Conservation (phyloP, 2,888 invertebrate species). For the Cecidostiba fungosa region DNA sequence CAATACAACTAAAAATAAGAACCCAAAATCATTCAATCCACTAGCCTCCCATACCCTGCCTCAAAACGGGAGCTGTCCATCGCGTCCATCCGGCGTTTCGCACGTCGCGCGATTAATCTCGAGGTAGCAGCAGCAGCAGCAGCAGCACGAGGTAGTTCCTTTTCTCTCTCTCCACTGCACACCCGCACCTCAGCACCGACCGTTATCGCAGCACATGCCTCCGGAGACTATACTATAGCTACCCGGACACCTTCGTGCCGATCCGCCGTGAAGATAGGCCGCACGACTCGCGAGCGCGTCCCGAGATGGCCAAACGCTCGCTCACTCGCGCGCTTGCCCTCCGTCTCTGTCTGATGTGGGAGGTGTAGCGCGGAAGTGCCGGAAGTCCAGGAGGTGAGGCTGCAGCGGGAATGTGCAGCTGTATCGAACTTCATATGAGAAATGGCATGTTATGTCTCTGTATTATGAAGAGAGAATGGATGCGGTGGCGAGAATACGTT, state of each 20-base stretch:
- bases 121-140: neutral
- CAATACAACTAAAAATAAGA: too few relatives aligned
- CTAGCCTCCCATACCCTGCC: too few relatives aligned
- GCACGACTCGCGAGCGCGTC: too few relatives aligned
- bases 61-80: conserved; percentile 67
- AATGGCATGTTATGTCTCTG: neutral
- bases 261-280: conserved; percentile 68
- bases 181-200: conserved; percentile 23
- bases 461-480: neutral
- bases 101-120: conserved; percentile 5
- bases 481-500: neutral
- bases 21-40: neutral
- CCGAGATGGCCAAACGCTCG: conserved; percentile 5
- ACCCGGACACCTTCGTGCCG: conserved; percentile 68
- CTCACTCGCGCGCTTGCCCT: neutral
- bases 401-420: neutral
- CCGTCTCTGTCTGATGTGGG: conserved; percentile 13
- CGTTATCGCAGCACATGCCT: conserved; percentile 63
- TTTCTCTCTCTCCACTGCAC: neutral
- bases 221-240: neutral
- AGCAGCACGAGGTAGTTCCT: neutral
- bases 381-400: conserved; percentile 20
- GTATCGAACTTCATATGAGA: neutral
- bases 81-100: conserved; percentile 30
- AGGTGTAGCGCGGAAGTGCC: conserved; percentile 40